These are phyloP conservation scores for Acrocephalus arundinaceus DNA, from an alignment of 2,113 vertebrate genomes.

Conservation along the genomic window DNA sequence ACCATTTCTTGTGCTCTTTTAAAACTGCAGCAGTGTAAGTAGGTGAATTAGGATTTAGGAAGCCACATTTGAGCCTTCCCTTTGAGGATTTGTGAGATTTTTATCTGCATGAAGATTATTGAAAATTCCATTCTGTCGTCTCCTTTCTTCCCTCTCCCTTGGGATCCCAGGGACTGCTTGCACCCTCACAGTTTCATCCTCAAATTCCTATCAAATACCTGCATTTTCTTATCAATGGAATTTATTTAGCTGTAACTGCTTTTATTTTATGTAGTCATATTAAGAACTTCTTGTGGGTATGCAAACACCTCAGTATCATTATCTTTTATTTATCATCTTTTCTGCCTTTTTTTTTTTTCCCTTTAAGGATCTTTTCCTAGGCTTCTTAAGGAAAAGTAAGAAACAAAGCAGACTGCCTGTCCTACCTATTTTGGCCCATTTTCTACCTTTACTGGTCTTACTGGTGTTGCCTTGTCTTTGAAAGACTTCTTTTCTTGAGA, in stretches of 20 bases:
- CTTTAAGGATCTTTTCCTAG: not conserved
- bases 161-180: not conserved
- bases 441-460: not conserved
- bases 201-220: not conserved
- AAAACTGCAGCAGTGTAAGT: not conserved
- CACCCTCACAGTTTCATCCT: not conserved
- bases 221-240: not conserved
- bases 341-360: rapidly evolving
- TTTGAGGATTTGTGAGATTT: not conserved
- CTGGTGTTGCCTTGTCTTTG: not conserved
- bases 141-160: not conserved
- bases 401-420: not conserved
- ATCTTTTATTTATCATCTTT: not conserved
- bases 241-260: not conserved
- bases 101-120: not conserved
- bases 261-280: not conserved
- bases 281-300: not conserved
- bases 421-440: not conserved
- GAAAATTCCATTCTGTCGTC: not conserved
- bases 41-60: not conserved
- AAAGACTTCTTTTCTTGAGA: not conserved
- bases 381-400: not conserved
- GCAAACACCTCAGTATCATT: not conserved
- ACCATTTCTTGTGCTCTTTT: not conserved
- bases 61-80: not conserved